Percentiles rank a stretch among this genome's conserved stretches.
phyloP scores from a whole-genome alignment of 2,113 vertebrate genomes.

The Chloropsis cyanopogon region DNA sequence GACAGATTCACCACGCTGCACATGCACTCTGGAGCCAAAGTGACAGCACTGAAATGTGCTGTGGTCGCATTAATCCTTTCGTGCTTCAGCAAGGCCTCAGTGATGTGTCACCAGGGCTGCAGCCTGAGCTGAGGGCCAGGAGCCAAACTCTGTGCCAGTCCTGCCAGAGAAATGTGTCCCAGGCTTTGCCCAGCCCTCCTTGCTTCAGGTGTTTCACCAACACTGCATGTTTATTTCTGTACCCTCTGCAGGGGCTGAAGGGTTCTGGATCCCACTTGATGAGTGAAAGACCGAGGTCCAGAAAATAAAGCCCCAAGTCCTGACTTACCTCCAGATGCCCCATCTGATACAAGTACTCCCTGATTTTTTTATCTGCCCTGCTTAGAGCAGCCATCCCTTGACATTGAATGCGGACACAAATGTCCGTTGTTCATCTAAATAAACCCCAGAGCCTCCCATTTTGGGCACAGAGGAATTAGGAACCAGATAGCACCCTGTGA shows the following conservation, averaged over 20 bases:
- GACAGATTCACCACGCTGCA: background rate
- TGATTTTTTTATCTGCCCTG: background rate
- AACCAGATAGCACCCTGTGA: background rate
- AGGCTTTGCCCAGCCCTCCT: background rate
- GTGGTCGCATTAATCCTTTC: background rate
- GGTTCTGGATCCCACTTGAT: background rate
- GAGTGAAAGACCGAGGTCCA: background rate
- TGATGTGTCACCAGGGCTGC: background rate
- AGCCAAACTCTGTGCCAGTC: background rate
- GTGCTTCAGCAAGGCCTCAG: background rate
- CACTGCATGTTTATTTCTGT: background rate
- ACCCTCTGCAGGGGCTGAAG: background rate
- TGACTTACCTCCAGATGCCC: background rate
- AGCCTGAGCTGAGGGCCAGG: background rate
- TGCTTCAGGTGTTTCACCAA: background rate
- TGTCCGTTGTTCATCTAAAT: background rate
- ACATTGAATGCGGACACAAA: background rate
- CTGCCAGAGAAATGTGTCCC: background rate
- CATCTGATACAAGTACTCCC: background rate
- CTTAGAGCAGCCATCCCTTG: background rate
- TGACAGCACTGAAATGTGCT: background rate
- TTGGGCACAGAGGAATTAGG: background rate
- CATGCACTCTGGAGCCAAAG: background rate
- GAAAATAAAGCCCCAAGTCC: background rate
- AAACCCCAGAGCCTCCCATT: background rate